Percentiles rank a stretch among this genome's conserved stretches.
These are phyloP conservation scores for Rhagologus leucostigma DNA, from an alignment of 2,113 vertebrate genomes.

Conservation along the genomic window DNA sequence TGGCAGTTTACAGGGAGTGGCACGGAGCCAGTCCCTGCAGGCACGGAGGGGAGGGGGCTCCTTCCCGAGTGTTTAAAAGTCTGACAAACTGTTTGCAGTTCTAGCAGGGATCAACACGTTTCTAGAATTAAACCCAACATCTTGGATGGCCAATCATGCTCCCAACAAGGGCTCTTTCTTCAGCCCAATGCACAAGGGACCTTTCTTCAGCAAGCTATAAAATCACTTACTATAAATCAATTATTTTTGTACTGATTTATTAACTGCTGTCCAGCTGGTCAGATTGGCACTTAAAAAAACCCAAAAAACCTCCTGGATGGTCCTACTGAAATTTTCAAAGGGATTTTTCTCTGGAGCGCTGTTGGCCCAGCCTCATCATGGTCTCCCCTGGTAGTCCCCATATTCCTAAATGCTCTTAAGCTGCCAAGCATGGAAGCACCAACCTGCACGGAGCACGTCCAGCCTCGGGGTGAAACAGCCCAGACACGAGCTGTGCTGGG, in stretches of 20 bases:
- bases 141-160: constrained; percentile 9
- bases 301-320: not conserved
- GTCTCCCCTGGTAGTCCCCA: not conserved
- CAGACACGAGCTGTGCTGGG: not conserved
- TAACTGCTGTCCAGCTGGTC: constrained; percentile 40
- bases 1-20: not conserved
- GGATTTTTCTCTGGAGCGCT: constrained; percentile 6
- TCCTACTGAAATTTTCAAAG: not conserved
- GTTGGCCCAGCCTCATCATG: not conserved
- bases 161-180: constrained; percentile 56
- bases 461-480: not conserved
- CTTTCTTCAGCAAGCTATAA: constrained; percentile 40
- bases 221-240: constrained; percentile 47
- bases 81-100: constrained; percentile 32
- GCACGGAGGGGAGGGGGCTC: not conserved
- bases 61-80: not conserved
- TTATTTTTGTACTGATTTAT: constrained; percentile 59
- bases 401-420: not conserved
- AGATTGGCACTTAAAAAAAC: not conserved
- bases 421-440: not conserved
- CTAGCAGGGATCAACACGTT: constrained; percentile 35
- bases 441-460: not conserved
- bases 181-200: constrained; percentile 37
- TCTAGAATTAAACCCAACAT: constrained; percentile 23
- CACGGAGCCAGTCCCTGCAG: constrained; percentile 6